Percentiles rank a stretch among this genome's conserved stretches.
Evolutionary conservation across 2,113 vertebrate genomes (phyloP).

Genomic region (Zosterops japonicus): DNA sequence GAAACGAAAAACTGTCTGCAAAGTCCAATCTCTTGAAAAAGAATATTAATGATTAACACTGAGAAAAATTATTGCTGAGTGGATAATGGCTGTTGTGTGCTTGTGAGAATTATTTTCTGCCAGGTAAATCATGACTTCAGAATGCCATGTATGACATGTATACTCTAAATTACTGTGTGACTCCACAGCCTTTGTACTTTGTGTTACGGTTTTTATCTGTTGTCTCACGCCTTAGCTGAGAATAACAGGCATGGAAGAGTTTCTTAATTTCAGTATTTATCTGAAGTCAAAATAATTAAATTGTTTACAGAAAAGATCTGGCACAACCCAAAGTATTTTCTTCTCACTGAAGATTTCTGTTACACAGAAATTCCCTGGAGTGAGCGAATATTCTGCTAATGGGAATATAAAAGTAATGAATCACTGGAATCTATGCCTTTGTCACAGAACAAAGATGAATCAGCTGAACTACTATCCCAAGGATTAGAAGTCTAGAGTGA

Average conservation of each 20-base stretch:
- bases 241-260: neutral
- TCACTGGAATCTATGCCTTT: slow-evolving; percentile 14
- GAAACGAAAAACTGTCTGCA: neutral
- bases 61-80: neutral
- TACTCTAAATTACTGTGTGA: neutral
- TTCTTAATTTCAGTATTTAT: neutral
- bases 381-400: neutral
- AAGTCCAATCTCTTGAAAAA: neutral
- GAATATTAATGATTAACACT: neutral
- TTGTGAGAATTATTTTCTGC: neutral
- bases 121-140: neutral
- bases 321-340: neutral
- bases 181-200: neutral
- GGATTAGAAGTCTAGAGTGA: neutral
- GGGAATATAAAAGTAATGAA: slow-evolving; percentile 14
- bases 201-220: neutral
- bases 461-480: slow-evolving; percentile 19
- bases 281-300: neutral
- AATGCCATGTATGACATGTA: neutral
- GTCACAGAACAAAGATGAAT: slow-evolving; percentile 54
- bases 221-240: neutral
- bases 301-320: neutral
- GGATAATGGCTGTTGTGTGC: neutral
- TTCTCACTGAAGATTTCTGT: neutral
- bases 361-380: neutral